Percentiles rank a stretch among this genome's conserved stretches.
phyloP scores from a whole-genome alignment of 1,140 invertebrate genomes.

The Drosophila novamexicana region DNA sequence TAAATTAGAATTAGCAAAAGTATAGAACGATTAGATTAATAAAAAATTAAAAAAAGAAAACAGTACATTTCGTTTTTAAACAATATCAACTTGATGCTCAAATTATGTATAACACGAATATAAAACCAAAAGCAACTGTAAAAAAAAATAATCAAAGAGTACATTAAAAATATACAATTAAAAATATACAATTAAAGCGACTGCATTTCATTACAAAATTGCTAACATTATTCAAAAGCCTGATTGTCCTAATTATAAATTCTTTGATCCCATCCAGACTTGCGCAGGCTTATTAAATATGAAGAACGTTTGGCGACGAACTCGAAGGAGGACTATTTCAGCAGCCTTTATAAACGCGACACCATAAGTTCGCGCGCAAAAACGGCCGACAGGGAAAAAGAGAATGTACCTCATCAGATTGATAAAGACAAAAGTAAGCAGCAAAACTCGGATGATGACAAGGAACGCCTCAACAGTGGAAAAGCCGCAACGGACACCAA shows the following conservation, averaged over 20 bases:
- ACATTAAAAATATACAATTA: slow-evolving; percentile 73
- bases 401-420: slow-evolving; percentile 25
- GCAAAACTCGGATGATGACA: slow-evolving; percentile 11
- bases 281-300: slow-evolving; percentile 80
- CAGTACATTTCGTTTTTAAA: slow-evolving; percentile 25
- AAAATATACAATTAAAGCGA: slow-evolving; percentile 24
- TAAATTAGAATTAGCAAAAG: slow-evolving; percentile 14
- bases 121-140: slow-evolving; percentile 75
- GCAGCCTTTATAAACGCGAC: slow-evolving; percentile 59
- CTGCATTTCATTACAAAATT: slow-evolving; percentile 37
- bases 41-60: not conserved
- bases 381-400: slow-evolving; percentile 43
- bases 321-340: slow-evolving; percentile 58
- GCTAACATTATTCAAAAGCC: not conserved
- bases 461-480: slow-evolving; percentile 5
- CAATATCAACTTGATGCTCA: slow-evolving; percentile 40
- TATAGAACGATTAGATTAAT: slow-evolving; percentile 8
- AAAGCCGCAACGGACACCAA: not conserved
- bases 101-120: slow-evolving; percentile 49
- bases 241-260: slow-evolving; percentile 1
- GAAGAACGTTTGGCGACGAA: slow-evolving; percentile 68
- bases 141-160: slow-evolving; percentile 65
- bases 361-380: slow-evolving; percentile 80
- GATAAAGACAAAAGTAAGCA: not conserved
- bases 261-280: slow-evolving; percentile 58